Evolutionary conservation across 1,140 invertebrate genomes (phyloP).

Genomic region (Drosophila kikkawai): DNA sequence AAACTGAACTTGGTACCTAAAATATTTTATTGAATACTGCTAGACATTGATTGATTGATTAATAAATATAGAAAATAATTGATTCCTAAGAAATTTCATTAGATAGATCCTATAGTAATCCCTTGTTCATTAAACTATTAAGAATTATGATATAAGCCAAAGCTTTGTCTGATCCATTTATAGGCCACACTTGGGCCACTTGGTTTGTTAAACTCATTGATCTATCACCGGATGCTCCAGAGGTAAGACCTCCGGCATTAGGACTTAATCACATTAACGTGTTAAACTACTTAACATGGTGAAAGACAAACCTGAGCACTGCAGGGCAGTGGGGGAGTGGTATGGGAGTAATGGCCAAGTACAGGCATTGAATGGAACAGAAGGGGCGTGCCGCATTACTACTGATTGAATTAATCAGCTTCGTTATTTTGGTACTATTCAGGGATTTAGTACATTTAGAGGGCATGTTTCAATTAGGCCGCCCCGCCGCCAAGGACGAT

Average conservation of each 20-base stretch:
- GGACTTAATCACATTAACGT: slow-evolving; percentile 68
- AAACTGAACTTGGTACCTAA: too few relatives aligned
- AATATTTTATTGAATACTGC: too few relatives aligned
- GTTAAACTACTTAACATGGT: slow-evolving; percentile 71
- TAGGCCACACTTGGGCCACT: slow-evolving; percentile 13
- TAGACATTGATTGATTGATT: too few relatives aligned
- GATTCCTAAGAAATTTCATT: too few relatives aligned
- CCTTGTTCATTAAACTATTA: too few relatives aligned
- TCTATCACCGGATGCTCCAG: slow-evolving; percentile 26
- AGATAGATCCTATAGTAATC: neutral
- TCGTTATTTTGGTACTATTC: slow-evolving; percentile 72
- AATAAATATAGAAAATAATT: neutral
- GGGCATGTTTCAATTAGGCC: slow-evolving; percentile 75
- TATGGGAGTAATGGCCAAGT: neutral
- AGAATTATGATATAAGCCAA: neutral
- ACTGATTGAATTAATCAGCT: slow-evolving; percentile 78
- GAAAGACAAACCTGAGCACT: slow-evolving; percentile 31
- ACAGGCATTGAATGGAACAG: slow-evolving; percentile 4
- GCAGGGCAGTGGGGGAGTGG: neutral
- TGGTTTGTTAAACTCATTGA: slow-evolving; percentile 43
- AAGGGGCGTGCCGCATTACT: slow-evolving; percentile 51
- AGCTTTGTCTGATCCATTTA: neutral
- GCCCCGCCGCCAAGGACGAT: slow-evolving; percentile 30
- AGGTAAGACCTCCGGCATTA: slow-evolving; percentile 39
- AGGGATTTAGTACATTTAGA: slow-evolving; percentile 77